A percentile compares a stretch with the other conserved stretches of the same genome.
These are phyloP conservation scores for Pocota personata DNA, from an alignment of 2,888 invertebrate species.

Conservation along the genomic window DNA sequence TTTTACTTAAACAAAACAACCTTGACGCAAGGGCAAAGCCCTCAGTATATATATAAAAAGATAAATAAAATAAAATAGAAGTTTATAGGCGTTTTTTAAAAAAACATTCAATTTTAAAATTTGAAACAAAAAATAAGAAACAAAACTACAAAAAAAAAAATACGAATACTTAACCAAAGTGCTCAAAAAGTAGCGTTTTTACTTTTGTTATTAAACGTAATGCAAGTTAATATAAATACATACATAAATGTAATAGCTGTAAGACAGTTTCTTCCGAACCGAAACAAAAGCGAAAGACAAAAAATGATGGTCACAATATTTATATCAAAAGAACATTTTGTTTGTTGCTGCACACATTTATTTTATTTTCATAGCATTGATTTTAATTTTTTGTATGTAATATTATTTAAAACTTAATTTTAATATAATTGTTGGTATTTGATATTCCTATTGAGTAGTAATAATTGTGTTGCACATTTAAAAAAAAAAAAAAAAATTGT, in stretches of 20 bases:
- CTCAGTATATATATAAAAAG: constrained; percentile 23
- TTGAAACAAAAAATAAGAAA: constrained; percentile 28
- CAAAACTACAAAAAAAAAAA: constrained; percentile 28
- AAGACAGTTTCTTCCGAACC: constrained; percentile 54
- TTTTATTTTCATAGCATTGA: constrained; percentile 24
- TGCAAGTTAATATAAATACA: constrained; percentile 50
- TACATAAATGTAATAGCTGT: constrained; percentile 52
- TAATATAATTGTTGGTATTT: constrained; percentile 62
- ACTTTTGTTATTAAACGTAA: constrained; percentile 67
- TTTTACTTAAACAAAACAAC: constrained; percentile 37
- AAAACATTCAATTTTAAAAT: constrained; percentile 41
- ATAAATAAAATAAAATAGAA: constrained; percentile 20
- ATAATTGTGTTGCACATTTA: constrained; percentile 39
- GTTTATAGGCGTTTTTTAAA: constrained; percentile 43
- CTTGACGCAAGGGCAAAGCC: constrained; percentile 59
- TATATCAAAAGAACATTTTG: constrained; percentile 27
- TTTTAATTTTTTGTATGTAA: background rate
- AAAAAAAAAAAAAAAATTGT: constrained; percentile 18
- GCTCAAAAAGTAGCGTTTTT: constrained; percentile 73
- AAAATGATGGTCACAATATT: constrained; percentile 4
- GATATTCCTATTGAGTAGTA: constrained; percentile 64
- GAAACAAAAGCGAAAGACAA: constrained; percentile 41
- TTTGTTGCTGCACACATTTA: constrained; percentile 60
- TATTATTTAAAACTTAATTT: constrained; percentile 43
- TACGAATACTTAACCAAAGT: constrained; percentile 73